These are phyloP conservation scores for Andrena haemorrhoa DNA, from an alignment of 2,888 invertebrate genomes.

Conservation along the genomic window DNA sequence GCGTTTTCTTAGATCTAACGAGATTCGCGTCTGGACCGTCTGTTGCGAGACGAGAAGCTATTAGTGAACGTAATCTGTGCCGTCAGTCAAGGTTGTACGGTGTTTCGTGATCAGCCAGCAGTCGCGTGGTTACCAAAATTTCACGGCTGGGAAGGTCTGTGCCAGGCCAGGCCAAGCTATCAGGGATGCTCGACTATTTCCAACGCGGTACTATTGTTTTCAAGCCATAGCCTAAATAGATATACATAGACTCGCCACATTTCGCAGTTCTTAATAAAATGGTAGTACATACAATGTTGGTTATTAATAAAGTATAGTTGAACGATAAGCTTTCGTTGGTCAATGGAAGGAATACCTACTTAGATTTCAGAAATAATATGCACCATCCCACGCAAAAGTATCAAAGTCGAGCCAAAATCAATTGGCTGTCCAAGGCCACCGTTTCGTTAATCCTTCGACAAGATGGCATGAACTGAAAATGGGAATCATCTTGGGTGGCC, in stretches of 20 bases:
- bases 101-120: slow-evolving; percentile 41
- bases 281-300: too few species aligned
- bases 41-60: neutral
- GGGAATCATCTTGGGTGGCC: neutral
- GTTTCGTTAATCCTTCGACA: too few species aligned
- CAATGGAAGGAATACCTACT: neutral
- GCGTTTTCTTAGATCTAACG: neutral
- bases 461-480: too few species aligned
- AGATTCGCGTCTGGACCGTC: neutral
- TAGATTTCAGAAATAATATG: slow-evolving; percentile 6
- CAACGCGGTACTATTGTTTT: slow-evolving; percentile 21
- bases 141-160: slow-evolving; percentile 41
- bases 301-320: too few species aligned
- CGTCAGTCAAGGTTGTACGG: slow-evolving; percentile 39
- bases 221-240: slow-evolving; percentile 6
- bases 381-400: too few species aligned
- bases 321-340: too few species aligned
- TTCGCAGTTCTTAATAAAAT: too few species aligned
- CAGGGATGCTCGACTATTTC: slow-evolving; percentile 50
- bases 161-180: slow-evolving; percentile 47
- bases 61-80: slow-evolving; percentile 14
- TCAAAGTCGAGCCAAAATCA: too few species aligned
- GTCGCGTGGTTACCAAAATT: slow-evolving; percentile 56
- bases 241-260: neutral
- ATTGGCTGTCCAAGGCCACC: too few species aligned